These are phyloP conservation scores for Pangasius larnaudii DNA, from an alignment of 2,797 vertebrate species.

Conservation along the genomic window DNA sequence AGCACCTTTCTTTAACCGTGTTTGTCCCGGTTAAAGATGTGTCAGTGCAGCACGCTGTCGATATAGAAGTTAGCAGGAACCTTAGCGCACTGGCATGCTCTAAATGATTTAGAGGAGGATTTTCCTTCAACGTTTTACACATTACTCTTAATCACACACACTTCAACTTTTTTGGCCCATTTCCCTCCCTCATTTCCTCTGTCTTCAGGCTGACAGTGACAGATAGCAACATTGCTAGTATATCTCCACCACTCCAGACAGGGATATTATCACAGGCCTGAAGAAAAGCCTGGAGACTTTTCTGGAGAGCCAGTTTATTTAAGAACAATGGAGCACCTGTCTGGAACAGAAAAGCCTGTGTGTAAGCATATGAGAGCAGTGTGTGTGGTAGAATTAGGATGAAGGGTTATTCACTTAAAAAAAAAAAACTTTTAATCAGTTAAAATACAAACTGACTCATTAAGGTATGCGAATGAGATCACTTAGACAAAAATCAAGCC, in stretches of 20 bases:
- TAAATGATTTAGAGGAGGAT: constrained; percentile 81
- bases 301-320: constrained; percentile 48
- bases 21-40: constrained; percentile 9
- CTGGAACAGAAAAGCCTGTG: constrained; percentile 28
- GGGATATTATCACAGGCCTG: constrained; percentile 78
- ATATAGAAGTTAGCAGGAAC: constrained; percentile 44
- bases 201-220: constrained; percentile 83
- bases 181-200: constrained; percentile 80
- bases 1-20: constrained; percentile 31
- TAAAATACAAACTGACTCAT: constrained; percentile 10
- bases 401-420: background rate
- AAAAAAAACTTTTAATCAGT: constrained; percentile 61
- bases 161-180: constrained; percentile 81
- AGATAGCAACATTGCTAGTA: constrained; percentile 76
- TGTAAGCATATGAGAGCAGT: background rate
- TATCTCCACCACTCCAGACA: constrained; percentile 76
- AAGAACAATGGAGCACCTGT: constrained; percentile 53
- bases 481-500: background rate
- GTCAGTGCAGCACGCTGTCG: constrained; percentile 20
- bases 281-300: constrained; percentile 56
- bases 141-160: constrained; percentile 87
- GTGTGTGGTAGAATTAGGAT: constrained; percentile 10
- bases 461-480: background rate
- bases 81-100: constrained; percentile 68
- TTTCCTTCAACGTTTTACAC: constrained; percentile 84